Percentiles rank a stretch among this genome's conserved stretches.
Evolutionary conservation across 2,888 invertebrate species (phyloP).

Genomic region (Pyralis farinalis): DNA sequence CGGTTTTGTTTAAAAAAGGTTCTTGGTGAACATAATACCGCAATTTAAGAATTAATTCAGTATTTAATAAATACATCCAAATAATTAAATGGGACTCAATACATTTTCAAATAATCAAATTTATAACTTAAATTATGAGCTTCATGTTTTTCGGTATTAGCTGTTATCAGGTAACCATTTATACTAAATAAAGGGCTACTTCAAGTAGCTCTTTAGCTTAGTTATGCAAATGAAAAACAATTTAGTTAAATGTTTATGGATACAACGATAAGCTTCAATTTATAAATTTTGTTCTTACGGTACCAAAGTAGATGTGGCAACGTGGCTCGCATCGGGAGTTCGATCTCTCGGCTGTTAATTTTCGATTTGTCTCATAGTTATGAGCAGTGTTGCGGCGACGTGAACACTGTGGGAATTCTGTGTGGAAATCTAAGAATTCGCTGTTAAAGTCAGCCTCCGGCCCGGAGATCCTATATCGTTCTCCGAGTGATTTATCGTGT

Average conservation of each 20-base stretch:
- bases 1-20: no score
- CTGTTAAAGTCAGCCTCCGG: slow-evolving; percentile 47
- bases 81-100: no score
- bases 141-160: no score
- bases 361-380: slow-evolving; percentile 43
- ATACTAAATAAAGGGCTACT: no score
- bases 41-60: no score
- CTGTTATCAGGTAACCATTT: no score
- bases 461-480: slow-evolving; percentile 17
- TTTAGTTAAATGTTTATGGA: background rate
- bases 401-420: slow-evolving; percentile 49
- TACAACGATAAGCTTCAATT: background rate
- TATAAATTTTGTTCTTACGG: background rate
- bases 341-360: slow-evolving; percentile 11
- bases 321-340: background rate
- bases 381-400: slow-evolving; percentile 32
- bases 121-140: no score
- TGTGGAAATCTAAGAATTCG: slow-evolving; percentile 61
- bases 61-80: no score
- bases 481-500: slow-evolving; percentile 52
- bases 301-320: background rate
- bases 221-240: slow-evolving; percentile 1
- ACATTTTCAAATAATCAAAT: no score
- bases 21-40: no score
- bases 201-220: background rate